Evolutionary conservation across 35 echinoderm and acorn worm species (phyloP).

Genomic region (Strongylocentrotus purpuratus): DNA sequence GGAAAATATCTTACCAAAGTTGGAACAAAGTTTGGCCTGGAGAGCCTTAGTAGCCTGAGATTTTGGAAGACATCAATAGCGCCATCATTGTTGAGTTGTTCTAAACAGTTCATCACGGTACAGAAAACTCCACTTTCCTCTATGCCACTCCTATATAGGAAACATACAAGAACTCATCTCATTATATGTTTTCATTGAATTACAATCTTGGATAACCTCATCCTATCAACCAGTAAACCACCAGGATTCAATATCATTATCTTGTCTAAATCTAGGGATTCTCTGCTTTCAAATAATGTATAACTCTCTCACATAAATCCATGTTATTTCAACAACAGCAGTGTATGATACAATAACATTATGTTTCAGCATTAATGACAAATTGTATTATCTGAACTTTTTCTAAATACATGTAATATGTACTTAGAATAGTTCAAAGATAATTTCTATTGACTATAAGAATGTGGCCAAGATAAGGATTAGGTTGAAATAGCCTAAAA

Average conservation of each 20-base stretch:
- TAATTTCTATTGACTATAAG: too few species aligned
- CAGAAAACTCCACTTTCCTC: conserved; percentile 35
- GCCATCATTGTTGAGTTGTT: conserved; percentile 17
- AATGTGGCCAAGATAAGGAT: too few species aligned
- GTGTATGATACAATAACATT: too few species aligned
- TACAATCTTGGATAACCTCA: neutral
- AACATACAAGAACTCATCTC: neutral
- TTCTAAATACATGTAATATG: too few species aligned
- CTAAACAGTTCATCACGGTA: conserved; percentile 19
- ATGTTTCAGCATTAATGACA: too few species aligned
- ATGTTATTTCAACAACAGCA: too few species aligned
- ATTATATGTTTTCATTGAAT: neutral
- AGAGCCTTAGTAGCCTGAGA: neutral
- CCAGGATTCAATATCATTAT: neutral
- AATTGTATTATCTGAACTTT: too few species aligned
- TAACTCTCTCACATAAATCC: too few species aligned
- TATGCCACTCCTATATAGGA: neutral
- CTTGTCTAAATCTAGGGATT: neutral
- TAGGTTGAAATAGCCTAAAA: too few species aligned
- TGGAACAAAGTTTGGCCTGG: conserved; percentile 23
- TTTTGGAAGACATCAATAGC: conserved; percentile 43
- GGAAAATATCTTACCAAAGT: neutral
- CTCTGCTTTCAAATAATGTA: neutral
- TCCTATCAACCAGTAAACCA: neutral
- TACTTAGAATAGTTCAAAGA: too few species aligned